A percentile compares a stretch with the other conserved stretches of the same genome.
phyloP scores from a whole-genome alignment of 2,797 vertebrate genomes.

The Euphonia xanthogaster region DNA sequence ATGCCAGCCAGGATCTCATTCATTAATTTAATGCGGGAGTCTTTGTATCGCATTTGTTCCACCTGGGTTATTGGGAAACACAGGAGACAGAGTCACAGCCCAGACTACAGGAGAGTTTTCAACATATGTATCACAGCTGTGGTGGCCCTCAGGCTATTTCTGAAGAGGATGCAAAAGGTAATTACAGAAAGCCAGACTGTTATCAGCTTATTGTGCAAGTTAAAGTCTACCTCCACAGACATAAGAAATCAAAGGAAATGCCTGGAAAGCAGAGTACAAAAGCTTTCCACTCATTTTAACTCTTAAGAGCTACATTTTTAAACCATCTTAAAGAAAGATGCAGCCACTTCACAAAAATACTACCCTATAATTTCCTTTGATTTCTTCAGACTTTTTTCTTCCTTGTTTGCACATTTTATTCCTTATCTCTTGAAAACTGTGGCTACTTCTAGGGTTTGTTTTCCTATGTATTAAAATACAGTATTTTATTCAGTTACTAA shows the following conservation, averaged over 20 bases:
- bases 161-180: not conserved
- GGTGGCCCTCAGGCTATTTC: not conserved
- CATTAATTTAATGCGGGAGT: constrained; percentile 93
- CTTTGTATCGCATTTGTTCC: constrained; percentile 92
- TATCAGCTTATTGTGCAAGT: not conserved
- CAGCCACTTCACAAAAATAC: not conserved
- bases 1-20: constrained; percentile 94
- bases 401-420: not conserved
- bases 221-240: not conserved
- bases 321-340: not conserved
- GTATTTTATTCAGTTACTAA: not conserved
- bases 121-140: not conserved
- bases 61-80: constrained; percentile 73
- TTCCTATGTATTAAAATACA: not conserved
- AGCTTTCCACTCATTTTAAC: not conserved
- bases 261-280: not conserved
- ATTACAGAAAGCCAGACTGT: not conserved
- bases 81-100: not conserved
- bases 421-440: not conserved
- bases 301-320: not conserved
- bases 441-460: not conserved
- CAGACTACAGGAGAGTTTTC: not conserved
- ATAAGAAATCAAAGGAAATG: not conserved
- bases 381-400: not conserved
- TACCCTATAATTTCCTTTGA: not conserved